Evolutionary conservation across 2,797 vertebrate genomes (phyloP).

Genomic region (Pseudomugil tenellus): DNA sequence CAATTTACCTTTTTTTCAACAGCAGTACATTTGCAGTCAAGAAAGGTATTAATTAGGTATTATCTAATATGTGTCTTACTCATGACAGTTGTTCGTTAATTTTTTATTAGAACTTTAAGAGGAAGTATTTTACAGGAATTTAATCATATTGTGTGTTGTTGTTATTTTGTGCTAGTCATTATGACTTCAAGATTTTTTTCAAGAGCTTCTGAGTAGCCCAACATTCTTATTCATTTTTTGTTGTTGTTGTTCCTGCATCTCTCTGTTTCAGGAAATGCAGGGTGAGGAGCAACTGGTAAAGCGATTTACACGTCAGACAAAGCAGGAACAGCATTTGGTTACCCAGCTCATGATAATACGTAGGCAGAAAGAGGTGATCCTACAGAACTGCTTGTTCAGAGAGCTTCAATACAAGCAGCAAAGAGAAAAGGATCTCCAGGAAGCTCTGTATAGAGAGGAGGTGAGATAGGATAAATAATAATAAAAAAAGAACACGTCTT

Average conservation of each 20-base stretch:
- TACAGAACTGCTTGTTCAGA: conserved; percentile 89
- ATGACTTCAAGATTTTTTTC: not conserved
- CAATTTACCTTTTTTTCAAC: not conserved
- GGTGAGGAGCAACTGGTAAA: conserved; percentile 89
- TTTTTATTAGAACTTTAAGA: not conserved
- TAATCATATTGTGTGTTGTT: not conserved
- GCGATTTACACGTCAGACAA: conserved; percentile 89
- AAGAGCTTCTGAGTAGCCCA: not conserved
- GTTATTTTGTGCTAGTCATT: not conserved
- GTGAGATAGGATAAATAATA: conserved; percentile 82
- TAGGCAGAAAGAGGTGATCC: conserved; percentile 90
- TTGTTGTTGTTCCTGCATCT: not conserved
- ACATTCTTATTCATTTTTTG: not conserved
- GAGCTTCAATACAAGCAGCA: conserved; percentile 90
- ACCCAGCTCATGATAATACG: conserved; percentile 91
- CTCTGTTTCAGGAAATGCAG: conserved; percentile 79
- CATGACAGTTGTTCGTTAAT: not conserved
- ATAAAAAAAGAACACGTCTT: no score
- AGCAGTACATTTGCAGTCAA: no score
- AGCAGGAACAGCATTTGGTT: conserved; percentile 88
- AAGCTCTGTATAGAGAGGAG: conserved; percentile 89
- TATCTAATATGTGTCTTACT: not conserved
- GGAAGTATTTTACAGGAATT: no score
- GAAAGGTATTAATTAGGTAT: no score
- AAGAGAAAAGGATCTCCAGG: conserved; percentile 87